Conservation (phyloP, 2,113 vertebrate genomes). For the Morone saxatilis region DNA sequence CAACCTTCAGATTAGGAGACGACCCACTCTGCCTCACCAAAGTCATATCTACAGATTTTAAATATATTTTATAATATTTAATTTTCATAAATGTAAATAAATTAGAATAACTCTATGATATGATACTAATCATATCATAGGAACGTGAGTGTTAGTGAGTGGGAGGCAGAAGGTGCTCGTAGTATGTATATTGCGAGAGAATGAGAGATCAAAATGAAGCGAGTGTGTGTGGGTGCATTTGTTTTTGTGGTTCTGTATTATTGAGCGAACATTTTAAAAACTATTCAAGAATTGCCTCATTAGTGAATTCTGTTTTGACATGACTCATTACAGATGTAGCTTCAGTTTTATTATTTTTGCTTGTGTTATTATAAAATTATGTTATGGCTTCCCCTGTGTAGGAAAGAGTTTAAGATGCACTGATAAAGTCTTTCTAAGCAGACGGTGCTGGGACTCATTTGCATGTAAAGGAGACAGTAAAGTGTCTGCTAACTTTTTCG, state of each 20-base stretch:
- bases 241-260: slow-evolving; percentile 7
- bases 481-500: not conserved
- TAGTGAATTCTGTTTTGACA: slow-evolving; percentile 22
- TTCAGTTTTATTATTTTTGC: not conserved
- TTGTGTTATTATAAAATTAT: not conserved
- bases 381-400: not conserved
- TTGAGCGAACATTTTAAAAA: not conserved
- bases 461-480: not conserved
- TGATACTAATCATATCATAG: slow-evolving; percentile 1
- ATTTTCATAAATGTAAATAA: not conserved
- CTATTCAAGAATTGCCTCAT: slow-evolving; percentile 1
- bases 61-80: no score
- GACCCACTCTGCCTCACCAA: no score
- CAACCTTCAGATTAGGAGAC: no score
- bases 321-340: not conserved
- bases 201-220: slow-evolving; percentile 4
- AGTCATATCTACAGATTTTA: no score
- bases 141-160: slow-evolving; percentile 15
- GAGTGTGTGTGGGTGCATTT: slow-evolving; percentile 22
- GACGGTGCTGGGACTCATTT: not conserved
- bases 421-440: not conserved
- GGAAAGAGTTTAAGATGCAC: not conserved
- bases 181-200: not conserved
- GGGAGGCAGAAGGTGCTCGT: slow-evolving; percentile 37
- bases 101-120: not conserved